A percentile compares a stretch with the other conserved stretches of the same genome.
Conservation (phyloP, 2,797 vertebrate species). For the Triplophysa bombifrons region DNA sequence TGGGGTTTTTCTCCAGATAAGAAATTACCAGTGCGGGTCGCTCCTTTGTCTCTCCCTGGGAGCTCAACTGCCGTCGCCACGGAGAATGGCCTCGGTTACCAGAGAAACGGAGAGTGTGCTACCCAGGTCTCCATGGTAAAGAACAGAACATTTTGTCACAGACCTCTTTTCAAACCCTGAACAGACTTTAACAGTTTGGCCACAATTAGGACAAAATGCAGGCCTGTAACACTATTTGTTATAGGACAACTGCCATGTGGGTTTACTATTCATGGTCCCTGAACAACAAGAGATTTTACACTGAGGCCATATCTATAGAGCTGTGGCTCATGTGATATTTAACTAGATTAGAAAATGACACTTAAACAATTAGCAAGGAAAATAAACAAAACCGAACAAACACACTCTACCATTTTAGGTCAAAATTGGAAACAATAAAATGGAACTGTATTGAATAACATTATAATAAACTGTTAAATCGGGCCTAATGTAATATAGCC, state of each 20-base stretch:
- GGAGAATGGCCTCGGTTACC: slow-evolving; percentile 88
- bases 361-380: slow-evolving; percentile 9
- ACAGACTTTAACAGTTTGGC: slow-evolving; percentile 86
- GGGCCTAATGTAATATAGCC: too few relatives aligned
- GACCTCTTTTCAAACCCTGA: slow-evolving; percentile 85
- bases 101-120: slow-evolving; percentile 89
- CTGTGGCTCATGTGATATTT: not conserved
- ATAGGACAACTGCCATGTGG: slow-evolving; percentile 54
- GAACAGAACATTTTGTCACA: slow-evolving; percentile 89
- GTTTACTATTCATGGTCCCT: slow-evolving; percentile 23
- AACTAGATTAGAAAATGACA: slow-evolving; percentile 26
- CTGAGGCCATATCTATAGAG: not conserved
- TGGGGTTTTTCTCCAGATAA: slow-evolving; percentile 73
- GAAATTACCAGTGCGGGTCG: slow-evolving; percentile 81
- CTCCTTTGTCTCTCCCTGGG: slow-evolving; percentile 87
- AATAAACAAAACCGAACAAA: not conserved
- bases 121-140: slow-evolving; percentile 91
- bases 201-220: slow-evolving; percentile 83
- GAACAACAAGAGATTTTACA: slow-evolving; percentile 22
- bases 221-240: slow-evolving; percentile 75
- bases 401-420: not conserved
- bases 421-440: not conserved
- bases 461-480: too few relatives aligned
- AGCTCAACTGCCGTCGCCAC: slow-evolving; percentile 89
- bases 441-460: not conserved